phyloP scores from a whole-genome alignment of 2,113 vertebrate species.

The Butorides virescens region DNA sequence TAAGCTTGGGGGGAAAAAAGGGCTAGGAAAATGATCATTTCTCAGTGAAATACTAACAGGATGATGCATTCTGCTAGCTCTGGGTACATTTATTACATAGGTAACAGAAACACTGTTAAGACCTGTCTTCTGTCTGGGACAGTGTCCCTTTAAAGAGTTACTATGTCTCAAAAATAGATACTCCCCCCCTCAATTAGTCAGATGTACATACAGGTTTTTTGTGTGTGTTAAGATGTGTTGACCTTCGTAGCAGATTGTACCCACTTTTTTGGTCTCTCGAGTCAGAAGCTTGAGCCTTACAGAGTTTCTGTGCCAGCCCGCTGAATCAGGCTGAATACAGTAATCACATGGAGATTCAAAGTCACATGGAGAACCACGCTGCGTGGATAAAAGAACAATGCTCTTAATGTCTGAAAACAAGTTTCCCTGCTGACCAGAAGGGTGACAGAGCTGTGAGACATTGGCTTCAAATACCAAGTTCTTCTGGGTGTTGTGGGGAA shows the following conservation, averaged over 20 bases:
- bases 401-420: slow-evolving; percentile 1
- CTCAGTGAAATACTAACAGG: not conserved
- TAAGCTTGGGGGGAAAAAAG: not conserved
- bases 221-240: not conserved
- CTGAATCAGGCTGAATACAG: slow-evolving; percentile 8
- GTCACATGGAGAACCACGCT: not conserved
- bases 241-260: not conserved
- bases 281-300: not conserved
- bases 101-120: not conserved
- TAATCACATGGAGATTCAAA: not conserved
- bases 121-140: not conserved
- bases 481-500: not conserved
- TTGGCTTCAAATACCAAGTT: not conserved
- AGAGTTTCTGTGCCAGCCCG: not conserved
- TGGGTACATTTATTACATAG: not conserved
- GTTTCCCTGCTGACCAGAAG: not conserved
- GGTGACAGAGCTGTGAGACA: slow-evolving; percentile 26
- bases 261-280: not conserved
- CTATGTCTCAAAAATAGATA: not conserved
- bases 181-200: not conserved
- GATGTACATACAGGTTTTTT: not conserved
- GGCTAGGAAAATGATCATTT: not conserved
- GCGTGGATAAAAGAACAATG: slow-evolving; percentile 26
- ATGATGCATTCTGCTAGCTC: not conserved
- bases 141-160: not conserved